These are phyloP conservation scores for Patiria pectinifera DNA, from an alignment of 53 echinoderm and acorn worm species.

Conservation along the genomic window DNA sequence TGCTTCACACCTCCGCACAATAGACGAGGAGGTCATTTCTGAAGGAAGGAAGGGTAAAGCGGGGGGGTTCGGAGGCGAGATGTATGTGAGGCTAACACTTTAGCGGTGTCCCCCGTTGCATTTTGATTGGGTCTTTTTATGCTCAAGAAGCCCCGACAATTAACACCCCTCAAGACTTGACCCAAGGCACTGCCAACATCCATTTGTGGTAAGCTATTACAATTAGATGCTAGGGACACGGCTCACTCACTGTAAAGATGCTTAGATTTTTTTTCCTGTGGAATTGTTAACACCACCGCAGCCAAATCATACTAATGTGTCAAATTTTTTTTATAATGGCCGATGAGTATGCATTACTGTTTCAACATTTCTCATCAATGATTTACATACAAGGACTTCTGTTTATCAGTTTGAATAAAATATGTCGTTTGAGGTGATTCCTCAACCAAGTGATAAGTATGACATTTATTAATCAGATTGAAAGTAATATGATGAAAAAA, in stretches of 20 bases:
- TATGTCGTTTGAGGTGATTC: neutral
- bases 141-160: constrained; percentile 55
- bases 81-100: constrained; percentile 54
- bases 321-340: neutral
- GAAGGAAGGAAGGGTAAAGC: constrained; percentile 33
- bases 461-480: no score
- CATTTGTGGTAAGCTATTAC: constrained; percentile 15
- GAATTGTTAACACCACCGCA: neutral
- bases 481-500: no score
- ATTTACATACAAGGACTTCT: neutral
- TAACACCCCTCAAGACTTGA: constrained; percentile 23
- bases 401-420: neutral
- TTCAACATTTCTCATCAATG: neutral
- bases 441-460: no score
- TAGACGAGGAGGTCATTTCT: constrained; percentile 49
- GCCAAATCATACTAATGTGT: neutral
- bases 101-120: constrained; percentile 50
- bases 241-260: neutral
- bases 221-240: neutral
- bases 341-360: neutral
- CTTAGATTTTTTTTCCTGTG: neutral
- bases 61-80: constrained; percentile 15
- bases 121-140: constrained; percentile 60
- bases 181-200: constrained; percentile 8
- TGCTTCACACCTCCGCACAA: constrained; percentile 60